Percentiles rank a stretch among this genome's conserved stretches.
Conservation (phyloP, 2,113 vertebrate species). For the Phocoena phocoena region DNA sequence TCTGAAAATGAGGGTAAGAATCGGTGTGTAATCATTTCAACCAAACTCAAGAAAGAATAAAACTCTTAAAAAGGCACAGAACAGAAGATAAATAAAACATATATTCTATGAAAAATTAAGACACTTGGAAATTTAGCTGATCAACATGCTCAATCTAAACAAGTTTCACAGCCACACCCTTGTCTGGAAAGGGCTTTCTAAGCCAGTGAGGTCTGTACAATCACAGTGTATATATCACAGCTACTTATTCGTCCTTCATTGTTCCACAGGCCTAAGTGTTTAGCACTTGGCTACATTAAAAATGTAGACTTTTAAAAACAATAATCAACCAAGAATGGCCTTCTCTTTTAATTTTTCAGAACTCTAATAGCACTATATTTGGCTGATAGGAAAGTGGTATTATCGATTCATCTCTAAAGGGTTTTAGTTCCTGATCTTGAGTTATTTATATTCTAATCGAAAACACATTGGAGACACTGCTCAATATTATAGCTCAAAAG, state of each 20-base stretch:
- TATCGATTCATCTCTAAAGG: conserved; percentile 62
- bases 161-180: neutral
- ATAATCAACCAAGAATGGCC: conserved; percentile 1
- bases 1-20: conserved; percentile 39
- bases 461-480: conserved; percentile 15
- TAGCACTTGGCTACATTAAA: conserved; percentile 51
- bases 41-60: conserved; percentile 8
- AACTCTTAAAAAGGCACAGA: conserved; percentile 16
- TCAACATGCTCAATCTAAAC: neutral
- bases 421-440: conserved; percentile 53
- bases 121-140: conserved; percentile 6
- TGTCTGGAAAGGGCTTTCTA: neutral
- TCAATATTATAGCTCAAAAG: conserved; percentile 4
- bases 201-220: neutral
- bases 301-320: conserved; percentile 53
- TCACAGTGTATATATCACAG: neutral
- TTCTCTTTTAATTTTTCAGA: conserved; percentile 71
- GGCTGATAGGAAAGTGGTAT: conserved; percentile 15
- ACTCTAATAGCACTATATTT: conserved; percentile 50
- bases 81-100: neutral
- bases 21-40: neutral
- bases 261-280: neutral
- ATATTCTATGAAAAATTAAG: conserved; percentile 27
- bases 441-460: conserved; percentile 65
- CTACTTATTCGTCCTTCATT: neutral